Evolutionary conservation across 1,140 invertebrate genomes (phyloP), one percentile per base, ranked within the genome.

Genomic region (Drosophila nikananu): DNA sequence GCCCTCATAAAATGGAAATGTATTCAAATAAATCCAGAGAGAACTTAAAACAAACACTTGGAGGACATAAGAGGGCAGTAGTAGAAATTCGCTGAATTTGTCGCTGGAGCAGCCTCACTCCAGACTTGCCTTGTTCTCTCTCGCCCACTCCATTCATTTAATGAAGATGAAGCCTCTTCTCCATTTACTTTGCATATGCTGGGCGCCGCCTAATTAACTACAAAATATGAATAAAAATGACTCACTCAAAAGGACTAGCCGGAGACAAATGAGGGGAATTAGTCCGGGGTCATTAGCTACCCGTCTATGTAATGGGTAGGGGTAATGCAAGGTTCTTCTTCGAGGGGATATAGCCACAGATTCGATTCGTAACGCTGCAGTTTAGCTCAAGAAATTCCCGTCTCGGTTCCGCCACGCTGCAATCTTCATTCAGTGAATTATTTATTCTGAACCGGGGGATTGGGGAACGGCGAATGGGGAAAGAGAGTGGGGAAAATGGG

Each of bases 191-290:
- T 77, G 49, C 46, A 51, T 60, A 58, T 59, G 62, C 63, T 60
- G 49, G 49, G n/a, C n/a, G 51, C 13, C 30, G 74, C 52, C 72
- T 77, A 77, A 77, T 78, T 78, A 78, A 78, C 57, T 77, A 70
- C 54, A 70, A 68, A 78, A 77, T 78, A 77, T 68, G 76, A 60
- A 77, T 77, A 70, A 77, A 78, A 78, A 78, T 78, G 57, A 76
- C n/a, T 67, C 62, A 58, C 32, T 66, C 62, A 54, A 27, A 25
- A 17, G 46, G 27, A 57, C 35, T 25, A 3, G 37, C 15, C 19
- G 25, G 30, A 77, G 74, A 70, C 58, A 77, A 78, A 78, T 77
- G 19, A 25, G 21, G 19, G 21, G 74, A 57, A 68, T 77, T 77
- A 77, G 37, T 27, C 35, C 25, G 15, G 55, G 15, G n/a, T n/a